A percentile compares a stretch with the other conserved stretches of the same genome.
Evolutionary conservation across 2,888 invertebrate species (phyloP).

Genomic region (Napeogenes inachia): DNA sequence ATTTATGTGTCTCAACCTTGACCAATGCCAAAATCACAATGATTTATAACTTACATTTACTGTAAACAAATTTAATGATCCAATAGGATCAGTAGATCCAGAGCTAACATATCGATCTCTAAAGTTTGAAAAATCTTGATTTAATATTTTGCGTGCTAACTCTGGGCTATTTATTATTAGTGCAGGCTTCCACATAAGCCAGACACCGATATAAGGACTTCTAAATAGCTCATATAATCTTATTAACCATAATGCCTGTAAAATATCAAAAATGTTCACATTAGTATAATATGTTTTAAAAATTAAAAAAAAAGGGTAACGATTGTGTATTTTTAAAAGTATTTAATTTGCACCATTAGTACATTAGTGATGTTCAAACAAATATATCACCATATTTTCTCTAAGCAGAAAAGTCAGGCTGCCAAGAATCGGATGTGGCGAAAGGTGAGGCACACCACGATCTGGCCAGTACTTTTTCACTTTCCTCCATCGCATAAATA

Average conservation of each 20-base stretch:
- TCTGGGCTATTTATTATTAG: constrained; percentile 38
- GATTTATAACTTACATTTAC: constrained; percentile 32
- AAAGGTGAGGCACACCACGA: constrained; percentile 22
- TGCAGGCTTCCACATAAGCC: constrained; percentile 42
- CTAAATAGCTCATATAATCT: constrained; percentile 30
- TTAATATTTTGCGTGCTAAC: constrained; percentile 32
- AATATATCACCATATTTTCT: constrained; percentile 38
- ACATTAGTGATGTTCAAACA: constrained; percentile 13
- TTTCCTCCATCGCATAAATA: constrained; percentile 21
- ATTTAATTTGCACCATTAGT: constrained; percentile 3
- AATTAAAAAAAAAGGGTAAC: not conserved
- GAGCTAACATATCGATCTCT: constrained; percentile 33
- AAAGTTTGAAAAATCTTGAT: constrained; percentile 24
- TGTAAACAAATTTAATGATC: constrained; percentile 36
- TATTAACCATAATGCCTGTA: constrained; percentile 36
- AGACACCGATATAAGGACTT: constrained; percentile 38
- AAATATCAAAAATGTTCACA: not conserved
- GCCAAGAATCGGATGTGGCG: constrained; percentile 40
- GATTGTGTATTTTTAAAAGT: not conserved
- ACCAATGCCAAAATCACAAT: not conserved
- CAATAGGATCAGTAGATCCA: constrained; percentile 37
- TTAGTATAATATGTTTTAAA: no score
- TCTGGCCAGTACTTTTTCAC: constrained; percentile 28
- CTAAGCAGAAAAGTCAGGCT: constrained; percentile 43
- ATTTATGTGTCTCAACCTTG: no score